These are phyloP conservation scores for Alouatta palliata DNA, from an alignment of 2,113 vertebrate genomes.

Conservation along the genomic window DNA sequence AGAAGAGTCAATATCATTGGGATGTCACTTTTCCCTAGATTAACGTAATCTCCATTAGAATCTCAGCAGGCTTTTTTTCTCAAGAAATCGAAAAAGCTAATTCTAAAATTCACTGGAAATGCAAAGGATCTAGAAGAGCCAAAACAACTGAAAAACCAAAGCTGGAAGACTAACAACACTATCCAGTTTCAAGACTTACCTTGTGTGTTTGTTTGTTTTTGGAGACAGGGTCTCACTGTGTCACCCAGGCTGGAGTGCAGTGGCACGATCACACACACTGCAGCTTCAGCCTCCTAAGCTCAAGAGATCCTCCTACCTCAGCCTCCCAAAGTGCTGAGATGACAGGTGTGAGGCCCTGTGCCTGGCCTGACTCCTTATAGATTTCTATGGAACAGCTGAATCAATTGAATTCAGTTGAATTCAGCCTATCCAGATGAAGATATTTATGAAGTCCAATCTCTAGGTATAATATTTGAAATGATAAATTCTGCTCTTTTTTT, in stretches of 20 bases:
- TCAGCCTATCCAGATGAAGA: not conserved
- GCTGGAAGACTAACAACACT: not conserved
- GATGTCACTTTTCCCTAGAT: not conserved
- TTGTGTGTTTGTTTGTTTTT: too few relatives aligned
- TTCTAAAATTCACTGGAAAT: not conserved
- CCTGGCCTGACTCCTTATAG: too few relatives aligned
- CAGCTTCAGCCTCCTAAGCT: too few relatives aligned
- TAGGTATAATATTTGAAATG: not conserved
- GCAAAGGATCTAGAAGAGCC: not conserved
- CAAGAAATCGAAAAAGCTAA: not conserved
- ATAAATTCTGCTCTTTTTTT: too few relatives aligned
- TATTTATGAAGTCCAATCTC: not conserved
- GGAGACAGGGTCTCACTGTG: too few relatives aligned
- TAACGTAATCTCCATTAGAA: not conserved
- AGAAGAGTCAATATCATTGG: rapidly evolving
- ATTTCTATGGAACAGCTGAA: not conserved
- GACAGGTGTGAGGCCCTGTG: too few relatives aligned
- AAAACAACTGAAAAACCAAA: not conserved
- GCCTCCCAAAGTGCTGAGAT: too few relatives aligned
- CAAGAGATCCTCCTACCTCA: too few relatives aligned
- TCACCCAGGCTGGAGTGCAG: too few relatives aligned
- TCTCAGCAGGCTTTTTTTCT: not conserved
- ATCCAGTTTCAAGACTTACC: too few relatives aligned
- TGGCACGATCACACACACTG: too few relatives aligned
- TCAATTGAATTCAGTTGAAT: not conserved